These are phyloP conservation scores for Apis cerana DNA, from an alignment of 1,140 invertebrate species.

Conservation along the genomic window DNA sequence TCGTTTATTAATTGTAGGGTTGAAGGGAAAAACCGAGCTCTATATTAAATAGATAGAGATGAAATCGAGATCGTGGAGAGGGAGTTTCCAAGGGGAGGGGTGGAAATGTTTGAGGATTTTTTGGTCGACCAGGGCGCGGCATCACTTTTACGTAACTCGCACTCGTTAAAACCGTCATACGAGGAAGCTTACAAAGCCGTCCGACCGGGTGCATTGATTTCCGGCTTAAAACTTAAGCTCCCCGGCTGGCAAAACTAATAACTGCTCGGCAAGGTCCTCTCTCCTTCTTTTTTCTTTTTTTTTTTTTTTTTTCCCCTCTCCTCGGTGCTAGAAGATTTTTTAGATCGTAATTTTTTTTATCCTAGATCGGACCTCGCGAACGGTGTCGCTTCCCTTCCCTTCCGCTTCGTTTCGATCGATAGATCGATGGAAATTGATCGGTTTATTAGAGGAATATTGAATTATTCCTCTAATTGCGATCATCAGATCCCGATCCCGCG, in stretches of 20 bases:
- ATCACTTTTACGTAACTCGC: conserved; percentile 63
- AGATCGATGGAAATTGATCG: conserved; percentile 1
- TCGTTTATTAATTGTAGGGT: conserved; percentile 46
- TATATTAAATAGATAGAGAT: too few relatives aligned
- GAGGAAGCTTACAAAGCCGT: conserved; percentile 66
- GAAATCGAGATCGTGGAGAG: background rate
- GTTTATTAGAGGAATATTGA: too few relatives aligned
- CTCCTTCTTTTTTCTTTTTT: conserved; percentile 46
- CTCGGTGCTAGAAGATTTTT: conserved; percentile 63
- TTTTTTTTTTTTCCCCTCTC: background rate
- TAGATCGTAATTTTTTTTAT: conserved; percentile 64
- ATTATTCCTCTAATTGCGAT: conserved; percentile 4
- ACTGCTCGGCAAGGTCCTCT: conserved; percentile 62
- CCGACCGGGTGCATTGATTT: conserved; percentile 66
- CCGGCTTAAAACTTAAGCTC: conserved; percentile 68
- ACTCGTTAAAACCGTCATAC: conserved; percentile 69
- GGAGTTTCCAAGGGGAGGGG: background rate
- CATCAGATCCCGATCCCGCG: background rate
- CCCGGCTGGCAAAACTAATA: conserved; percentile 68
- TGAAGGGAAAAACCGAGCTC: background rate
- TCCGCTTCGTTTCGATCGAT: conserved; percentile 2
- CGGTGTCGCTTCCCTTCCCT: conserved; percentile 9
- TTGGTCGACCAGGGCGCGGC: conserved; percentile 46
- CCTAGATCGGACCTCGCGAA: conserved; percentile 31
- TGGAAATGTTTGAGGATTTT: conserved; percentile 54